Percentiles rank a stretch among this genome's conserved stretches.
Conservation (phyloP, 2,113 vertebrate species). For the Hemicordylus capensis region DNA sequence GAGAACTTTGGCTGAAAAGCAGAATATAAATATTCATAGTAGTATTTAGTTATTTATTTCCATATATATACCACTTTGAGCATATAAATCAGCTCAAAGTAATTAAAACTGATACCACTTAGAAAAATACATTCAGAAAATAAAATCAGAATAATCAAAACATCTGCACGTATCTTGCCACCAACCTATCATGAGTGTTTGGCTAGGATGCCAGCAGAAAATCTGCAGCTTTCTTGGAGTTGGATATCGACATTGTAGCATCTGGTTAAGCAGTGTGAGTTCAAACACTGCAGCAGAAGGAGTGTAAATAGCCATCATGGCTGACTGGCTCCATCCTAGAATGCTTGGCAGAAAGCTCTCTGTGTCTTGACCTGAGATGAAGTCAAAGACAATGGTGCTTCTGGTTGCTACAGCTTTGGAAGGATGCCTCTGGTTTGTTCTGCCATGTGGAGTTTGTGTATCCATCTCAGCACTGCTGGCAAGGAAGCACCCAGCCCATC, state of each 20-base stretch:
- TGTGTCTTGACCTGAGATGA: too few relatives aligned
- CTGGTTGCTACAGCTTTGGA: not conserved
- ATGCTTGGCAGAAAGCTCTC: not conserved
- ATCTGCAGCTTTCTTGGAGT: not conserved
- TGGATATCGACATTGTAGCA: not conserved
- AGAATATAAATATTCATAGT: too few relatives aligned
- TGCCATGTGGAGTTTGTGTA: not conserved
- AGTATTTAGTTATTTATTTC: too few relatives aligned
- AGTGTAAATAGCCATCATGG: not conserved
- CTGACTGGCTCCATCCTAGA: not conserved
- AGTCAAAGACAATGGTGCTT: not conserved
- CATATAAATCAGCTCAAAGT: too few relatives aligned
- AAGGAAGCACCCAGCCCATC: not conserved
- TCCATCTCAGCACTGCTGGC: not conserved
- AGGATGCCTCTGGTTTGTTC: not conserved
- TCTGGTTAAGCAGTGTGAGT: not conserved
- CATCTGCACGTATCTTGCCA: not conserved
- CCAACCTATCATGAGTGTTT: not conserved
- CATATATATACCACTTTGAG: too few relatives aligned
- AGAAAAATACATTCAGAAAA: too few relatives aligned
- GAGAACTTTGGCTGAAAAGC: too few relatives aligned
- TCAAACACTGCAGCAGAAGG: not conserved
- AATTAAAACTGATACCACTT: too few relatives aligned
- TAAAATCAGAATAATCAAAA: too few relatives aligned
- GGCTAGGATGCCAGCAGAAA: too few relatives aligned